Percentiles rank a stretch among this genome's conserved stretches.
phyloP scores from a whole-genome alignment of 2,113 vertebrate genomes.

The Chaetodon auriga region DNA sequence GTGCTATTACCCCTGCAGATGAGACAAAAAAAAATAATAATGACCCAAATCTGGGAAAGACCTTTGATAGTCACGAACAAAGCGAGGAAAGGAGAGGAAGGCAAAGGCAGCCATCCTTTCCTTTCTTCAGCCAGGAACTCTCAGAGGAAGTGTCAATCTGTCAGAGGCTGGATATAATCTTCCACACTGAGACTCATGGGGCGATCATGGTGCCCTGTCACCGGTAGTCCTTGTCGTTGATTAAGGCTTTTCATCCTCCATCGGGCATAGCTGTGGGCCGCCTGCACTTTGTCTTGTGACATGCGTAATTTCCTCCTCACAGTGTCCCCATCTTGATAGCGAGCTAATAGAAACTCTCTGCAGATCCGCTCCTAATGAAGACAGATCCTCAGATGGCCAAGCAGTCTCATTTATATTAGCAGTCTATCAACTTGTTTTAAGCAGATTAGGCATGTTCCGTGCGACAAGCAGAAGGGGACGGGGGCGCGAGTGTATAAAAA shows the following conservation, averaged over 20 bases:
- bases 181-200: conserved; percentile 59
- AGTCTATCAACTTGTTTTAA: conserved; percentile 76
- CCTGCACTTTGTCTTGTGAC: conserved; percentile 76
- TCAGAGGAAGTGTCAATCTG: conserved; percentile 60
- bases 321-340: conserved; percentile 78
- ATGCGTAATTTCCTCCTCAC: conserved; percentile 78
- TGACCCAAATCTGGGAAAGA: conserved; percentile 55
- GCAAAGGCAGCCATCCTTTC: background rate
- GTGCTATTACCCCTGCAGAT: conserved; percentile 49
- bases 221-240: conserved; percentile 70
- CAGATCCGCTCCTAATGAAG: conserved; percentile 81
- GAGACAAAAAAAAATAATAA: conserved; percentile 38
- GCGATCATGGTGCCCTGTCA: conserved; percentile 72
- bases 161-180: conserved; percentile 66
- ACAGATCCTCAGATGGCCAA: conserved; percentile 76
- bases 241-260: conserved; percentile 78
- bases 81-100: conserved; percentile 15
- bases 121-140: conserved; percentile 32
- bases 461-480: conserved; percentile 11
- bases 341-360: conserved; percentile 80
- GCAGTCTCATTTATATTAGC: conserved; percentile 75
- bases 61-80: conserved; percentile 40
- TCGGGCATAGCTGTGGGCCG: conserved; percentile 54
- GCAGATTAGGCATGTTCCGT: conserved; percentile 72
- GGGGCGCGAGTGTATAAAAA: conserved; percentile 25